These are phyloP conservation scores for Pammene aurita DNA, from an alignment of 2,888 invertebrate genomes.

Conservation along the genomic window DNA sequence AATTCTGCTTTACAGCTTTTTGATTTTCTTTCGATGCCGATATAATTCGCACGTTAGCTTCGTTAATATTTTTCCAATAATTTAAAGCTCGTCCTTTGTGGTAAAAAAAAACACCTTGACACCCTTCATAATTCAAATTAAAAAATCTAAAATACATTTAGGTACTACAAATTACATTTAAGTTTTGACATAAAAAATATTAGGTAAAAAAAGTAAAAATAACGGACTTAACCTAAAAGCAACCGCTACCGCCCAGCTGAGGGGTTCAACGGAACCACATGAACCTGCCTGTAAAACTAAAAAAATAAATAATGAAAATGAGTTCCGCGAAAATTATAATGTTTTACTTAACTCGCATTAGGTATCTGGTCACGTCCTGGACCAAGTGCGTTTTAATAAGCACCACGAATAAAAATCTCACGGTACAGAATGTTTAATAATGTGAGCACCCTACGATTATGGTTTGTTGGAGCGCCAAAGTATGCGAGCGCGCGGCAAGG, in stretches of 20 bases:
- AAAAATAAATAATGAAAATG: constrained; percentile 6
- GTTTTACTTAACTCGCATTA: constrained; percentile 9
- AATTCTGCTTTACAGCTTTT: constrained; percentile 25
- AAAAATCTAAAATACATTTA: too few relatives aligned
- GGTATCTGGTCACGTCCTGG: constrained; percentile 6
- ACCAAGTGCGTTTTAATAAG: constrained; percentile 8
- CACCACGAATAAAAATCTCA: constrained; percentile 11
- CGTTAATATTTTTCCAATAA: constrained; percentile 11
- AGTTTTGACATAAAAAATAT: too few relatives aligned
- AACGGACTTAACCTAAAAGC: too few relatives aligned
- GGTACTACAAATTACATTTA: too few relatives aligned
- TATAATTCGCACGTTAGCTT: constrained; percentile 24
- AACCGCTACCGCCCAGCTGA: too few relatives aligned
- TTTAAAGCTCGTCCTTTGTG: background rate
- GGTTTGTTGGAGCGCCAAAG: constrained; percentile 12
- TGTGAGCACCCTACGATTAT: constrained; percentile 10
- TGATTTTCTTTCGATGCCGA: constrained; percentile 20
- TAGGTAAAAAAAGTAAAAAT: too few relatives aligned
- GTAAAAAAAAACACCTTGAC: background rate
- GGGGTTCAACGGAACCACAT: too few relatives aligned
- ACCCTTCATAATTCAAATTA: background rate
- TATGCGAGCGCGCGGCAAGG: background rate
- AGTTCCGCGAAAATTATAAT: background rate
- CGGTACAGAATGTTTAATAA: constrained; percentile 7
- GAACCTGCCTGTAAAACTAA: background rate